Evolutionary conservation across 2,113 vertebrate genomes (phyloP), one percentile per base, ranked within the genome.

Genomic region (Plecturocebus donacophilus): DNA sequence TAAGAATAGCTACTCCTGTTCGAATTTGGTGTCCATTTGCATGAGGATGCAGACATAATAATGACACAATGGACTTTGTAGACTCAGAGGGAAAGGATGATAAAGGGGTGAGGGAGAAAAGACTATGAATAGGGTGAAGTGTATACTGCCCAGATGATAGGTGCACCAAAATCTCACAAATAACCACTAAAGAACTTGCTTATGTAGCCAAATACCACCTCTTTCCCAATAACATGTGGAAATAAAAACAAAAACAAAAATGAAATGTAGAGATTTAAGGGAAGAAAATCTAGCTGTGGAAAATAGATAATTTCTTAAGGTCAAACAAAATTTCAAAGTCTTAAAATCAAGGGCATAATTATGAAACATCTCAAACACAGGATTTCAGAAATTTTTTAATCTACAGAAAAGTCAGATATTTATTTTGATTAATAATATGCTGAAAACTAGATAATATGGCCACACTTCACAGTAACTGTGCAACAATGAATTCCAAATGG

Each of bases 401-500:
- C 12, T 83, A 32, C 10, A 47, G 30, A 87, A 95, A 96, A 94
- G 21, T 7, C 66, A 4, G 4, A 64, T 40, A 58, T 14, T 91
- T 6, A 91, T 76, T 87, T 95, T 92, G 96, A 92, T 77, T 45
- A 23, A 79, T 87, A 71, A 97, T 27, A 92, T 58, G 8, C 0
- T 52, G 40, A 77, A 75, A 90, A 95, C 13, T 91, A 52, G 56
- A 85, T 79, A 94, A 47, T 52, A 23, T 25, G 82, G 35, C 17
- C 30, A 52, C 52, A 93, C 66, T 89, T 96, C 58, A n/a, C 35
- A 91, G 82, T 89, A 94, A 96, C 89, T 91, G 11, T n/a, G 23
- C 52, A 95, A 27, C 56, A 87, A 32, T 42, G 64, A 88, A 35
- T 86, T 66, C 64, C 80, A 88, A 96, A 95, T 90, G 35, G 64